Conservation (phyloP, 2,888 invertebrate species). For the Heliconius charithonia region DNA sequence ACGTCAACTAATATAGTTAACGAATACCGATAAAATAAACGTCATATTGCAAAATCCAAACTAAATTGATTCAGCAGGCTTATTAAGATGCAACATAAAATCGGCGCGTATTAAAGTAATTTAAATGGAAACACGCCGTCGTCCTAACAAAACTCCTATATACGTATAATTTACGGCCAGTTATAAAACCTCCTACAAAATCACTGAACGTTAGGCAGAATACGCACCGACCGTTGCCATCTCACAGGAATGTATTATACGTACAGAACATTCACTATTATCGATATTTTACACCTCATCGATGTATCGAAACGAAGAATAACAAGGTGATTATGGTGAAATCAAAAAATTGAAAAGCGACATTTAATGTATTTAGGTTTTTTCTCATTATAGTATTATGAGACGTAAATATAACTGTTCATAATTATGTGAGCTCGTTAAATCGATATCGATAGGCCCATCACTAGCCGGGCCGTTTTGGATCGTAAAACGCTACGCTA, state of each 20-base stretch:
- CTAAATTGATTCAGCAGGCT: conserved; percentile 71
- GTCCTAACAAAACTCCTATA: conserved; percentile 79
- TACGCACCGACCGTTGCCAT: conserved; percentile 29
- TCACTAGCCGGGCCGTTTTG: conserved; percentile 59
- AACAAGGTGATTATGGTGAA: conserved; percentile 32
- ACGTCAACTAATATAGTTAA: conserved; percentile 28
- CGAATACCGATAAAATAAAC: conserved; percentile 28
- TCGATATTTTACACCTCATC: conserved; percentile 35
- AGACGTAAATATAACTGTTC: conserved; percentile 50
- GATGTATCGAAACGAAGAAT: conserved; percentile 23
- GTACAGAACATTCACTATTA: conserved; percentile 23
- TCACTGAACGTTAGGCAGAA: conserved; percentile 58
- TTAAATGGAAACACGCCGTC: conserved; percentile 75
- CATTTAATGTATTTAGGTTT: conserved; percentile 38
- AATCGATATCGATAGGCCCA: conserved; percentile 52
- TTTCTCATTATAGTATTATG: conserved; percentile 47
- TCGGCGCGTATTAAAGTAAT: conserved; percentile 72
- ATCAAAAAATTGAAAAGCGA: conserved; percentile 44
- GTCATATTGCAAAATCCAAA: conserved; percentile 40
- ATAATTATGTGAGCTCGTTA: conserved; percentile 49
- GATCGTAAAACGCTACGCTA: conserved; percentile 80
- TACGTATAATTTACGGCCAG: conserved; percentile 72
- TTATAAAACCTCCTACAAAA: conserved; percentile 75
- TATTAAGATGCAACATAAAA: conserved; percentile 66
- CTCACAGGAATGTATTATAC: conserved; percentile 15